Evolutionary conservation across 2,888 invertebrate species (phyloP), one percentile per base, ranked within the genome.

Genomic region (Diloba caeruleocephala): DNA sequence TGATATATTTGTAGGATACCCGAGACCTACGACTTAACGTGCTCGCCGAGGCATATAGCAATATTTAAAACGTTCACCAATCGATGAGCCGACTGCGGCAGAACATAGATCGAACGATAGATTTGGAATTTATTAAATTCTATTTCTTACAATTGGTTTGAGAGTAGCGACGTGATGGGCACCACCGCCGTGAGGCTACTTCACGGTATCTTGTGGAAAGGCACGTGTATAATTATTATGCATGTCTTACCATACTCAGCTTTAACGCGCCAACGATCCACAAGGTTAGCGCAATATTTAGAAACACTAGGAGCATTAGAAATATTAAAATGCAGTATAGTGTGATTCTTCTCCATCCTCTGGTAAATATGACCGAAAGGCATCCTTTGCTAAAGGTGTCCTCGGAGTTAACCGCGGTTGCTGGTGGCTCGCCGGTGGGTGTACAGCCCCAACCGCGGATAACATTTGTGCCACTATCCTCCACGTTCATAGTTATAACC

Each of bases 211-310:
- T n/a, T n/a, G n/a, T n/a, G n/a, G n/a, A n/a, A n/a, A n/a, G n/a
- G n/a, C n/a, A n/a, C n/a, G n/a, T n/a, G n/a, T n/a, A n/a, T n/a
- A n/a, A n/a, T n/a, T n/a, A n/a, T n/a, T n/a, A n/a, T n/a, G 10
- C 15, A 7, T 33, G 7, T 14, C 97, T 96, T 94, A 99, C 99
- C 94, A 97, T 95, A 61, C 97, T 98, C 82, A 99, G 97, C 89
- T 98, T 97, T 95, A 99, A 96, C 70, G 98, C 98, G 86, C 97
- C 97, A 71, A 99, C 95, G 62, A 99, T 97, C 99, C 99, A 99
- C 41, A 99, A 94, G 0, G 99, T 99, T 48, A 99, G 95, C n/a
- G 98, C 97, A 78, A 99, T 95, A 91, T 99, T 99, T 73, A 98
- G 95, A 81, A 98, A 96, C 76, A 99, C 97, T 85, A 98, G 95